These are phyloP conservation scores for Callopanchax toddi DNA, from an alignment of 2,113 vertebrate species.

Conservation along the genomic window DNA sequence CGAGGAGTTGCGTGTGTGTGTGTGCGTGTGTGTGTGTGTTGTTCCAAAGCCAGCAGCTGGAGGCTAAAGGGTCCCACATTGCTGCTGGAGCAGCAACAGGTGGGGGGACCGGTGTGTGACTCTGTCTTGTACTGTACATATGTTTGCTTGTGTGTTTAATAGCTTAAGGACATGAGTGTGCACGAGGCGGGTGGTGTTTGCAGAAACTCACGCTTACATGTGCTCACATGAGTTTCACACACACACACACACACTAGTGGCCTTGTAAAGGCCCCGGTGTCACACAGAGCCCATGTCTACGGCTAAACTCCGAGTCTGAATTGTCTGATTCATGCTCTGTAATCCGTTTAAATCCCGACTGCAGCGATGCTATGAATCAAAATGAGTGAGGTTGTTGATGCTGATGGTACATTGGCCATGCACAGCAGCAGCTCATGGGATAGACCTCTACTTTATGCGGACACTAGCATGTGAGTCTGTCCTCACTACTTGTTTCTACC, in stretches of 20 bases:
- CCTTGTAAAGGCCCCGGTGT: conserved; percentile 24
- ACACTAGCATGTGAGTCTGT: conserved; percentile 32
- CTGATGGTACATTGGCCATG: conserved; percentile 47
- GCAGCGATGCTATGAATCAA: conserved; percentile 48
- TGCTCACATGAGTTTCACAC: conserved; percentile 16
- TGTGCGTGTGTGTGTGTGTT: conserved; percentile 49
- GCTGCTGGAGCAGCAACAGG: conserved; percentile 56
- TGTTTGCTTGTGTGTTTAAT: conserved; percentile 21
- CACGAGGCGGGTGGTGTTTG: conserved; percentile 7
- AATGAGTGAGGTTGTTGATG: conserved; percentile 59
- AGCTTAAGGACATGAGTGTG: conserved; percentile 2
- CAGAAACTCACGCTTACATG: conserved; percentile 18
- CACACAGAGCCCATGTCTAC: conserved; percentile 41
- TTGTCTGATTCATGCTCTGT: conserved; percentile 56
- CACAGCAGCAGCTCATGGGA: conserved; percentile 17
- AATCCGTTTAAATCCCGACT: conserved; percentile 52
- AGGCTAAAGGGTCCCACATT: conserved; percentile 32
- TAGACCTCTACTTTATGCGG: conserved; percentile 34
- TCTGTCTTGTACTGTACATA: conserved; percentile 48
- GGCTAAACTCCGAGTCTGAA: conserved; percentile 37
- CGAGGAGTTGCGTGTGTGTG: conserved; percentile 9
- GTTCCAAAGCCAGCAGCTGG: conserved; percentile 60
- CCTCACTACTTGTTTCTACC: conserved; percentile 41
- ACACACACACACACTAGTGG: too few relatives aligned
- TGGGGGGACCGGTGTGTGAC: conserved; percentile 42